These are phyloP conservation scores for Ptychoptera contaminata DNA, from an alignment of 2,888 invertebrate genomes.

Conservation along the genomic window DNA sequence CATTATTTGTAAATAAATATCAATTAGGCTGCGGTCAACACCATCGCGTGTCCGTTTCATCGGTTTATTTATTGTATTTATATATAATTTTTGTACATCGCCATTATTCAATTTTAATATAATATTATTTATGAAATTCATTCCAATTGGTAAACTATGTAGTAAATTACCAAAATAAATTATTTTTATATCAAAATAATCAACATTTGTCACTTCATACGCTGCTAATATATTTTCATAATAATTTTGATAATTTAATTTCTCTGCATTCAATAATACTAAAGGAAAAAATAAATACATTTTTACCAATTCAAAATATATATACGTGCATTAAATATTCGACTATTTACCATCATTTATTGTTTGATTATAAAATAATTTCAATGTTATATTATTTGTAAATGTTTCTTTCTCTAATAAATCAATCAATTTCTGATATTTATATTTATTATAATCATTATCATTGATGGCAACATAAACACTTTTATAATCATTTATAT, in stretches of 20 bases:
- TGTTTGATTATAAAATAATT: not conserved
- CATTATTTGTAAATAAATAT: too few species aligned
- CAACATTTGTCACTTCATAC: not conserved
- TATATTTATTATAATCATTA: too few species aligned
- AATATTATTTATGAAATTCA: slow-evolving; percentile 34
- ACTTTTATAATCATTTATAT: too few species aligned
- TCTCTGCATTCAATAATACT: slow-evolving; percentile 10
- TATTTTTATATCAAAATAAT: slow-evolving; percentile 14
- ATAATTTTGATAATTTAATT: slow-evolving; percentile 1
- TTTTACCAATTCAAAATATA: too few species aligned
- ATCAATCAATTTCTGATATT: too few species aligned
- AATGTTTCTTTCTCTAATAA: not conserved
- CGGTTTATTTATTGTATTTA: too few species aligned
- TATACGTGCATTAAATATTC: too few species aligned
- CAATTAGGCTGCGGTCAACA: not conserved
- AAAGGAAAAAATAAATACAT: not conserved
- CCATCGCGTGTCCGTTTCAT: not conserved
- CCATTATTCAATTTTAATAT: slow-evolving; percentile 23
- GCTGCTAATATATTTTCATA: slow-evolving; percentile 2
- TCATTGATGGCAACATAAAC: too few species aligned
- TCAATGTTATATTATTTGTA: not conserved
- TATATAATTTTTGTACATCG: not conserved
- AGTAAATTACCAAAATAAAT: slow-evolving; percentile 33
- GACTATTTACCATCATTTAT: not conserved
- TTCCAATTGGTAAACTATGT: slow-evolving; percentile 35